A percentile compares a stretch with the other conserved stretches of the same genome.
Evolutionary conservation across 2,113 vertebrate genomes (phyloP).

Genomic region (Mormoops blainvillei): DNA sequence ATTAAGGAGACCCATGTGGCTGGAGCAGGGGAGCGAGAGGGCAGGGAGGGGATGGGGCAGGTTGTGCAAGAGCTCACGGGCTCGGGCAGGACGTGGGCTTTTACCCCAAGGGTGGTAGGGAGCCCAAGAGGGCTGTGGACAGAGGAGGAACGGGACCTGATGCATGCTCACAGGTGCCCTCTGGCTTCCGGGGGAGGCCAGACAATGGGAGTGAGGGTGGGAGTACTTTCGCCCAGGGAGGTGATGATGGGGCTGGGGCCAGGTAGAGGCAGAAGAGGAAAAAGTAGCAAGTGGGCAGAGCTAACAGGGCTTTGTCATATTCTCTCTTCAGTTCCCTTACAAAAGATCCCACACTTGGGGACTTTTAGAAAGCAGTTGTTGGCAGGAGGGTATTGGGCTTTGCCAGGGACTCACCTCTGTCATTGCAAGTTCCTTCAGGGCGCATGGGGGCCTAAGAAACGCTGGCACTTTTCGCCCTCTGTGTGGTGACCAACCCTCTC

Average conservation of each 20-base stretch:
- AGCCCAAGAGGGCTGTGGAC: background rate
- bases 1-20: rapidly evolving
- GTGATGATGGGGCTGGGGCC: background rate
- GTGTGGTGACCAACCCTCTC: background rate
- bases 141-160: background rate
- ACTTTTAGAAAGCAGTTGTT: background rate
- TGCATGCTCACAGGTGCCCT: background rate
- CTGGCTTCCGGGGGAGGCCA: background rate
- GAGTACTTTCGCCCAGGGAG: rapidly evolving
- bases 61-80: background rate
- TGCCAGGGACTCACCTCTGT: background rate
- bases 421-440: background rate
- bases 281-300: background rate
- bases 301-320: background rate
- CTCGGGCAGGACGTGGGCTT: background rate
- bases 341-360: background rate
- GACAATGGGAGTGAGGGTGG: rapidly evolving
- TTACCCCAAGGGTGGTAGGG: background rate
- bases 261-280: background rate
- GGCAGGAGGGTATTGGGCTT: background rate
- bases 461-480: background rate
- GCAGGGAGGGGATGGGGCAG: background rate
- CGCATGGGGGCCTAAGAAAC: background rate
- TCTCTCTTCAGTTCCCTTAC: too few species aligned
- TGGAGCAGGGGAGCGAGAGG: background rate